Evolutionary conservation across 2,797 vertebrate genomes (phyloP), one percentile per base, ranked within the genome.

Genomic region (Rhynchotus rufescens): DNA sequence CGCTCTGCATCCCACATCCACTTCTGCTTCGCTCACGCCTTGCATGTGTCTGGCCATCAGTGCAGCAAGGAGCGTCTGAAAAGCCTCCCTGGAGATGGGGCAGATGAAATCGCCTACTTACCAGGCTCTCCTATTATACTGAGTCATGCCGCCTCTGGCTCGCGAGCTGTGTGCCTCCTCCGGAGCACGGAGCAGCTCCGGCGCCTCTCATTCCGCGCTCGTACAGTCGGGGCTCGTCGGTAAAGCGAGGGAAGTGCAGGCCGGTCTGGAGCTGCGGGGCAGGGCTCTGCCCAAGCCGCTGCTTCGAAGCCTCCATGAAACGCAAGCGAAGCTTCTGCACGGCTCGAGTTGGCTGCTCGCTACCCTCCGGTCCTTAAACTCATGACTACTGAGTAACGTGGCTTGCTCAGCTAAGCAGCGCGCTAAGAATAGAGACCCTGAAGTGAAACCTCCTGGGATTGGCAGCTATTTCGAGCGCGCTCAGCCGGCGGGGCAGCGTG

Each of bases 391-490:
- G 93, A 92, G 94, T 2, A 89, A 95, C 15, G 49, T 67, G 20
- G 79, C 86, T 92, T 74, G 87, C 91, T 92, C 91, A 89, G 90
- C 80, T 84, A 52, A 76, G 84, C 84, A 78, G 91, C 76, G 9
- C n/a, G 95, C 95, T 94, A 93, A 96, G 96, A 97, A 97, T 96
- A 97, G 95, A 95, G 84, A 84, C 38, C 71, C 44, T 84, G 89
- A 96, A 97, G 95, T 91, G 94, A 95, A 96, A 96, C 92, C 91
- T 84, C n/a, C 94, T 20, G 91, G 94, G 93, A 91, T 95, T 96
- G 95, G 95, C 93, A 84, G 95, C 93, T 96, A 96, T 96, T 96
- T 95, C 80, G 64, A 56, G 94, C 60, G 8, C 69, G 1, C 64
- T 89, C 66, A 40, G 92, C 88, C 89, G 82, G 89, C 84, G 38